Conservation (phyloP, 2,888 invertebrate genomes). For the Drosophila recens region DNA sequence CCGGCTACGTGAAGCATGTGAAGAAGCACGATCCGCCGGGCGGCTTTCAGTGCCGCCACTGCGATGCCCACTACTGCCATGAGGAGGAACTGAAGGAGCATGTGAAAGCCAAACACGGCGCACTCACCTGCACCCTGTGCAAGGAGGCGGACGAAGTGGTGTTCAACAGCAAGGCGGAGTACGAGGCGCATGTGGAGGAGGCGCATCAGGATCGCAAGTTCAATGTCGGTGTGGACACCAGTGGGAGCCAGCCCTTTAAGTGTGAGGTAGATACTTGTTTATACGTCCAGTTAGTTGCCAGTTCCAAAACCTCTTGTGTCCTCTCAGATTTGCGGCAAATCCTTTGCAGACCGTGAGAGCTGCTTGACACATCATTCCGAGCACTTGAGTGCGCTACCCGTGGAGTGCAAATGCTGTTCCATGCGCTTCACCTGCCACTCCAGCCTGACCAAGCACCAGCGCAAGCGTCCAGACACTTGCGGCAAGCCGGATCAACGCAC, state of each 20-base stretch:
- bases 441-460: conserved; percentile 86
- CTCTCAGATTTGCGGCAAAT: conserved; percentile 83
- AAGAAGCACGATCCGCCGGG: conserved; percentile 84
- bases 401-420: conserved; percentile 85
- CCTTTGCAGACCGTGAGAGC: conserved; percentile 86
- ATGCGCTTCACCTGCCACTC: conserved; percentile 86
- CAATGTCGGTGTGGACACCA: conserved; percentile 82
- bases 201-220: conserved; percentile 83
- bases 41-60: conserved; percentile 84
- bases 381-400: conserved; percentile 84
- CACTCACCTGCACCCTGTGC: conserved; percentile 84
- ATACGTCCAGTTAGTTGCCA: too few species aligned
- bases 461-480: conserved; percentile 85
- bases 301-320: background rate
- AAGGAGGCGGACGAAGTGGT: conserved; percentile 53
- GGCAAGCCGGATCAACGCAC: conserved; percentile 78
- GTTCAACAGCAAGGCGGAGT: conserved; percentile 78
- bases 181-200: conserved; percentile 83
- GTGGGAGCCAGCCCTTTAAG: conserved; percentile 77
- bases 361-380: conserved; percentile 85
- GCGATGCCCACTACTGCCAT: conserved; percentile 80
- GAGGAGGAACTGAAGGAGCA: conserved; percentile 82
- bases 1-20: conserved; percentile 84
- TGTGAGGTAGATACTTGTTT: conserved; percentile 74
- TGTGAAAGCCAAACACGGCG: conserved; percentile 77